Percentiles rank a stretch among this genome's conserved stretches.
phyloP scores from a whole-genome alignment of 2,797 vertebrate genomes.

The Dicrostonyx torquatus region DNA sequence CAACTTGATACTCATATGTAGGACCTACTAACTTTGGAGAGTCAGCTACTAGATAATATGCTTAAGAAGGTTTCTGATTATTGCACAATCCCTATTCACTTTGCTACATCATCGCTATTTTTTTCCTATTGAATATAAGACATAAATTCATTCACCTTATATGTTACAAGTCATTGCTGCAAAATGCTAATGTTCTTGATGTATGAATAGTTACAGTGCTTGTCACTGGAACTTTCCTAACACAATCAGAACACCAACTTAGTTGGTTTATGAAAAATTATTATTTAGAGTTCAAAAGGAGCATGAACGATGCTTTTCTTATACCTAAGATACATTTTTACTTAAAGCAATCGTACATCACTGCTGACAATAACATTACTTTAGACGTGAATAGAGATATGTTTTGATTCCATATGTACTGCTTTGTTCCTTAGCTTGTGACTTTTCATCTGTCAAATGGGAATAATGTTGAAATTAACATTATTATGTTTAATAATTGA shows the following conservation, averaged over 20 bases:
- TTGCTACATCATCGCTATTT: background rate
- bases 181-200: background rate
- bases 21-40: background rate
- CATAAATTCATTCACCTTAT: background rate
- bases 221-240: background rate
- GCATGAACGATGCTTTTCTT: background rate
- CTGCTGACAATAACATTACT: background rate
- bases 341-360: background rate
- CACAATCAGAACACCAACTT: background rate
- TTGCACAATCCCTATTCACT: background rate
- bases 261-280: background rate
- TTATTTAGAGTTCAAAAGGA: background rate
- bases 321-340: background rate
- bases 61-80: background rate
- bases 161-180: background rate
- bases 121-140: background rate
- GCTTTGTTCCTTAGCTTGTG: background rate
- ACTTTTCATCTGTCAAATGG: constrained; percentile 24
- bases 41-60: background rate
- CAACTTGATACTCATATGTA: background rate
- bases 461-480: background rate
- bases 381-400: background rate
- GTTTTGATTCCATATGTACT: background rate
- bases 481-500: too few species aligned
- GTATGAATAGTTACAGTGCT: background rate